These are phyloP conservation scores for Dicrurus megarhynchus DNA, from an alignment of 2,113 vertebrate species.

Conservation along the genomic window DNA sequence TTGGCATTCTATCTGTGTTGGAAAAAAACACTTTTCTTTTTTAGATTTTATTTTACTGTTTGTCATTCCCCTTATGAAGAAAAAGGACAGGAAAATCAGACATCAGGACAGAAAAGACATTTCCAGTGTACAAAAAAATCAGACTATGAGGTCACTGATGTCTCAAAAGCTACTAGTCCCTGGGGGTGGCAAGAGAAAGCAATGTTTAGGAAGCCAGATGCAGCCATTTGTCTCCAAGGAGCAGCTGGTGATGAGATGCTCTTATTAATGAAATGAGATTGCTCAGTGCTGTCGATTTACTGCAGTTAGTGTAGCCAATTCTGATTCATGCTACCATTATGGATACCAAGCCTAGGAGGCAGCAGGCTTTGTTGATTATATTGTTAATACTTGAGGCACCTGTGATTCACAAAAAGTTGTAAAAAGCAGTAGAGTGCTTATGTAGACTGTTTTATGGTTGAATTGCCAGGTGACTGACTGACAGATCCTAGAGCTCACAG, in stretches of 20 bases:
- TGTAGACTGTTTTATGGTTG: background rate
- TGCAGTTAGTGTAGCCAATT: background rate
- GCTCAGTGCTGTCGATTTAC: background rate
- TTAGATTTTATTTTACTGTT: background rate
- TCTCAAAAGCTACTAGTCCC: background rate
- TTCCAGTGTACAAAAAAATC: background rate
- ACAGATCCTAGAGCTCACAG: background rate
- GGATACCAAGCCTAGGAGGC: background rate
- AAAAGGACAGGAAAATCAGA: background rate
- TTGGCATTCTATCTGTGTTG: background rate
- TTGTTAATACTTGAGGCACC: background rate
- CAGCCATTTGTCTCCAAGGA: constrained; percentile 5
- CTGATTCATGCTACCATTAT: background rate
- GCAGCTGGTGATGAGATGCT: constrained; percentile 12
- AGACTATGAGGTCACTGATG: background rate
- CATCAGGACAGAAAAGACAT: background rate
- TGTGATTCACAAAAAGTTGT: background rate
- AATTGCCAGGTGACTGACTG: background rate
- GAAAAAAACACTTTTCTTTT: background rate
- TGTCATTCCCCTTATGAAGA: background rate
- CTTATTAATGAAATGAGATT: constrained; percentile 28
- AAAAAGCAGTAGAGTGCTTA: background rate
- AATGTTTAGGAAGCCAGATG: background rate
- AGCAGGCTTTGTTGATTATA: background rate
- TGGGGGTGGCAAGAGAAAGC: background rate